Base-by-base conservation (phyloP, 92 coral and sea anemone genomes). In the Muricea muricata region DNA sequence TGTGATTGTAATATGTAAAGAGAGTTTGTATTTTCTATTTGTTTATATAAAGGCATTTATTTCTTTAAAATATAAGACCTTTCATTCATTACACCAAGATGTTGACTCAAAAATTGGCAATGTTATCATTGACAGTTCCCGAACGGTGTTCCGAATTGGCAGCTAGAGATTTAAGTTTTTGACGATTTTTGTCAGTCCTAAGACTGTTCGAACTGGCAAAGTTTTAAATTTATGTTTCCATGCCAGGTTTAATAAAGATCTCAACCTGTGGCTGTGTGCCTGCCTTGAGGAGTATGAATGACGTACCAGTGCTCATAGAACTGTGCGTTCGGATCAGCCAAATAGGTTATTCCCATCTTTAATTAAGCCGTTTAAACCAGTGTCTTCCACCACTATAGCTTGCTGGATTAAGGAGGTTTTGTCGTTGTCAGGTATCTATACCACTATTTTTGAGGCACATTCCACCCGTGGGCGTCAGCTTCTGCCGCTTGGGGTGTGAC, bases 381-480 rank as follows among this genome's bases (percentile, higher is more conserved):
- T 60, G 28, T 68, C 75, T n/a, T 40, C 75, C 50, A 68, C 47
- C 75, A 68, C 75, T 68, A 34, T 68, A 31, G 75, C 75, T 68
- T 48, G 50, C 30, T 68, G 75, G 47, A 68, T 68, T 40, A 31
- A 31, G 14, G 75, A 68, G 46, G 7, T 68, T 21, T 35, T 68
- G 75, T 15, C 75, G 11, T 9, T 14, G 68, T 68, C 75, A 34
- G 75, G 75, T 0, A 68, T 68, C 8, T 20, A 68, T 68, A 40
- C 0, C n/a, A 8, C 50, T 14, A 31, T 7, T 1, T 31, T 68
- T 11, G 35, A 68, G 11, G 75, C 75, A 7, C 50, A 68, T 40
- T 68, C 46, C 8, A 34, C 47, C 17, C 2, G 75, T 4, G 28
- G 48, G 75, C 75, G 1, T 5, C 68, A 23, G 68, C 68, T 3